A percentile compares a stretch with the other conserved stretches of the same genome.
Conservation (phyloP, 2,797 vertebrate genomes). For the Parauchenoglanis ngamensis region DNA sequence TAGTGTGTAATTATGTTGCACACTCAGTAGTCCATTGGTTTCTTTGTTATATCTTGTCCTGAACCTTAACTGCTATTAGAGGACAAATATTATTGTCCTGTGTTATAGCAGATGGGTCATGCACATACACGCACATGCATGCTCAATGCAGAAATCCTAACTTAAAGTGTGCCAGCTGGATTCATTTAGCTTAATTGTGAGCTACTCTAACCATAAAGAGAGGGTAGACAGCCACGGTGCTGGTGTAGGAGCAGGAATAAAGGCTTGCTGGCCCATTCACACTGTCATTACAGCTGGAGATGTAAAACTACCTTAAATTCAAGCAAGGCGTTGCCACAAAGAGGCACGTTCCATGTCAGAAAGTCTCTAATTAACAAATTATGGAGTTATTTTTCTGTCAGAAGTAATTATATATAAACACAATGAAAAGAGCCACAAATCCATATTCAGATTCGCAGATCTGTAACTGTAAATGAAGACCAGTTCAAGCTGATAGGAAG, state of each 20-base stretch:
- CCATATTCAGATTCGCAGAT: background rate
- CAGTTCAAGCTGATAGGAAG: background rate
- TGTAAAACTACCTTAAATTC: constrained; percentile 1
- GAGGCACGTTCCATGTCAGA: background rate
- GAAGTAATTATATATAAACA: background rate
- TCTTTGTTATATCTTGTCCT: constrained; percentile 3
- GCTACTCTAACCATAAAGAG: constrained; percentile 2
- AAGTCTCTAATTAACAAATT: constrained; percentile 13
- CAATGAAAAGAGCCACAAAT: background rate
- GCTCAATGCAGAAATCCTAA: background rate
- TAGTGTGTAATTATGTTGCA: background rate
- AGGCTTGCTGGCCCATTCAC: background rate
- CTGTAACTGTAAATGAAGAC: background rate
- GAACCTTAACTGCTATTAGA: constrained; percentile 3
- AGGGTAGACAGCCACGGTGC: background rate
- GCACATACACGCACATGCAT: background rate
- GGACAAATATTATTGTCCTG: constrained; percentile 14
- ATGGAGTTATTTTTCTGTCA: constrained; percentile 2
- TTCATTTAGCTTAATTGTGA: background rate
- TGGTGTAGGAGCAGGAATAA: background rate
- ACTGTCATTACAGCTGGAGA: constrained; percentile 25
- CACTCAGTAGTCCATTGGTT: background rate
- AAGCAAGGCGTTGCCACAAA: background rate
- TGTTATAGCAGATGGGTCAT: constrained; percentile 14
- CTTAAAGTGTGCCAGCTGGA: background rate